Base-by-base conservation (phyloP, 2,797 vertebrate species). In the Pyrocephalus nanus region DNA sequence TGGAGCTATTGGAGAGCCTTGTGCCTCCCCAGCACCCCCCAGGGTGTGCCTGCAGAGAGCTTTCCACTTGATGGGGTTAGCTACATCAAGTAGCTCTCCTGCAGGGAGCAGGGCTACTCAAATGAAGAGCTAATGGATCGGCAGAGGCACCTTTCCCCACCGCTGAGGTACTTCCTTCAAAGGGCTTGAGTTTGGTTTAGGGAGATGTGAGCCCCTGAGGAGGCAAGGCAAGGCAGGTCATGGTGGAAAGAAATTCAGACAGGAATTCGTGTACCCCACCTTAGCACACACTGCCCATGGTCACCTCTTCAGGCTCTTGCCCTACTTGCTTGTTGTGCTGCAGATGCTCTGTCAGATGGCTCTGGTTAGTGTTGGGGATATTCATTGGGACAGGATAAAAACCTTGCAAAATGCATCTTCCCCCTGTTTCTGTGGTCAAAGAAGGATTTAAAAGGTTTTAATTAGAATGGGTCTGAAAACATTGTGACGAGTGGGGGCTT, bases 201-300 rank as follows among this genome's bases (percentile, higher is more conserved):
- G n/a, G 30, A 30, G 2, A 57, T 48, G 40, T 0, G 6, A 53
- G 60, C 57, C 32, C 54, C 43, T 1, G 2, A 25, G 0, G 0
- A 80, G 34, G 18, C 2, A 1, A 85, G 42, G 53, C 0, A 10
- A 75, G 60, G 36, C 51, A 30, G 36, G 19, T 42, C 5, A 0
- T 0, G 5, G 13, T 30, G 21, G 45, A 42, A 25, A 15, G 50
- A 54, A 73, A 42, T 73, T 21, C 50, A 43, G 58, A 42, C n/a
- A 74, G 57, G 38, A 0, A 1, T 26, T 32, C 2, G 5, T 47
- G 36, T 47, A 6, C 43, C 19, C 29, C 13, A 5, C 20, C 43
- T 65, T 34, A 40, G 51, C n/a, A 77, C 3, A 2, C 9, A 15
- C n/a, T 64, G 58, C 21, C 36, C 14, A 3, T 2, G 2, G 69